phyloP scores from a whole-genome alignment of 2,113 vertebrate genomes.

The Cathartes aura region DNA sequence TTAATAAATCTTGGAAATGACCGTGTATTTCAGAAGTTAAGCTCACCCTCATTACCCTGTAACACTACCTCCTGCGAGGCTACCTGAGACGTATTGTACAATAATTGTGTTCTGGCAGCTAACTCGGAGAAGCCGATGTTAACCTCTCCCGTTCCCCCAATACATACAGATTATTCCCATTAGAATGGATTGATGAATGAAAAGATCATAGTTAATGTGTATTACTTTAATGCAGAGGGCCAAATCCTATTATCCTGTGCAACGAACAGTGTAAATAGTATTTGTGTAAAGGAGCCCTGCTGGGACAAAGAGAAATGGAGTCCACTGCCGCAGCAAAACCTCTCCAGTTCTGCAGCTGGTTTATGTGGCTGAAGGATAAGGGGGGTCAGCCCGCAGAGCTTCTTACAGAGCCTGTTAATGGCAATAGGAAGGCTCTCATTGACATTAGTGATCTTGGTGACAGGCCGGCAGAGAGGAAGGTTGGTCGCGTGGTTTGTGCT shows the following conservation, averaged over 20 bases:
- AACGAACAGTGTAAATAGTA: neutral
- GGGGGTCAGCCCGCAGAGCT: neutral
- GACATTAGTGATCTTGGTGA: neutral
- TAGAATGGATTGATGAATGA: slow-evolving; percentile 56
- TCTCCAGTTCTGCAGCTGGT: neutral
- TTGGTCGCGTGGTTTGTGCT: neutral
- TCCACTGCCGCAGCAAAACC: neutral
- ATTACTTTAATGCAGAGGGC: slow-evolving; percentile 47
- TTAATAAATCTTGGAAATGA: slow-evolving; percentile 57
- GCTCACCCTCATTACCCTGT: slow-evolving; percentile 47
- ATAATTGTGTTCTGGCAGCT: slow-evolving; percentile 31
- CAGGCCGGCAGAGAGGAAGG: neutral
- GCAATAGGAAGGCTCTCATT: neutral
- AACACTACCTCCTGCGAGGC: slow-evolving; percentile 28
- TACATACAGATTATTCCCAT: slow-evolving; percentile 36
- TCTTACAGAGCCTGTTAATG: neutral
- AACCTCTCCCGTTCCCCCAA: slow-evolving; percentile 20
- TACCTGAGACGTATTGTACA: slow-evolving; percentile 20
- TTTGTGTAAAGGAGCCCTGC: neutral
- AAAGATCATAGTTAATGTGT: slow-evolving; percentile 60
- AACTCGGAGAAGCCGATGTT: neutral
- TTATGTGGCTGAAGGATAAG: neutral
- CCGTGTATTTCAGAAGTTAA: slow-evolving; percentile 19
- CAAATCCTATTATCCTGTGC: slow-evolving; percentile 66
- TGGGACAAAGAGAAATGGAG: slow-evolving; percentile 7